Evolutionary conservation across 2,888 invertebrate genomes (phyloP), one percentile per base, ranked within the genome.

Genomic region (Adelognathus sp.): DNA sequence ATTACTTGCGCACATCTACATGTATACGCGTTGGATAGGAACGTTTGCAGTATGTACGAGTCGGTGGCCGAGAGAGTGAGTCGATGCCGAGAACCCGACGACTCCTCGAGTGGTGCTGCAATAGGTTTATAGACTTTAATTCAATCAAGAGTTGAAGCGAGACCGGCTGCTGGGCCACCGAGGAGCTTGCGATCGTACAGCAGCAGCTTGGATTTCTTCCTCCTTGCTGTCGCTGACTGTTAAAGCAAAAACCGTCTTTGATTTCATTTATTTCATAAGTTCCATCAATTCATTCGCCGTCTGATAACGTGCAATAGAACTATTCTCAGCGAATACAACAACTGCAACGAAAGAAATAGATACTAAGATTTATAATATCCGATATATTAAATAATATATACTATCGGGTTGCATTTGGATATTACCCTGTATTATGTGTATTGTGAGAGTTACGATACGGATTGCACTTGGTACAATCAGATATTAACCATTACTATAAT

Each of bases 71-170:
- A 60, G 29, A 44, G 67, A 52, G 31, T 58, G 11, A 36, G 41
- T 60, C 39, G 9, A 60, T 31, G 60, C 18, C 64, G 72, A 56
- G 72, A 72, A 44, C 56, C 52, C 52, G 21, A 50, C 21, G 50
- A 11, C 50, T 54, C 66, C 27, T 14, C 27, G 39, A 58, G 50
- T 11, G 60, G 50, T 11, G 60, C 24, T 52, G 60, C 74, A 52
- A 72, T 72, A 41, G 50, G 58, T 64, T 73, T 73, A 74, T 74
- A 61, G 74, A 54, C 41, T 74, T 60, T 74, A 61, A 74, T 74
- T 74, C 41, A 67, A 74, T 74, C 54, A 74, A 74, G 66, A 60
- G 18, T 29, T 6, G 52, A 46, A 21, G 41, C 18, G 27, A 31
- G 44, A 31, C 11, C 9, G 44, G 31, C 63, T 16, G 56, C 21